Base-by-base conservation (phyloP, 1,140 invertebrate genomes). In the Caenorhabditis tropicalis region DNA sequence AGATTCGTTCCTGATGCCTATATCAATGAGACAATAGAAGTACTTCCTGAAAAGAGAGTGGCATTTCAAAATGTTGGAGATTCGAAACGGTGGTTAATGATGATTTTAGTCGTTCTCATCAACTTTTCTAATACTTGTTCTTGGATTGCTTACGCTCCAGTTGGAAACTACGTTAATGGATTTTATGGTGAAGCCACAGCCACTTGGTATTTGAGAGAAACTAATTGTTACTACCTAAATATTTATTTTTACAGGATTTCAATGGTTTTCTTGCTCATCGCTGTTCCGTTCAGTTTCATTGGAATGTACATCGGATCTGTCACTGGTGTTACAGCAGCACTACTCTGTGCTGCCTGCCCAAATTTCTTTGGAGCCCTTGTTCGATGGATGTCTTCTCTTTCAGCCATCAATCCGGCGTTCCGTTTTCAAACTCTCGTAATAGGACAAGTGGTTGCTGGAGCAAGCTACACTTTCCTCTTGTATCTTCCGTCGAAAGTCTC, bases 401-500 rank as follows among this genome's bases (percentile, higher is more conserved):
- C 29, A 27, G 3, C 33, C 12, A 3, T 16, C 1, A 4, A 65
- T 19, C 7, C 15, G 4, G 29, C 16, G 10, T 5, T 10, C 24
- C 21, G 7, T 33, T 33, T 33, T 12, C 21, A 21, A n/a, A 33
- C 9, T 15, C 9, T 36, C n/a, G n/a, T n/a, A n/a, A n/a, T n/a
- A n/a, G 58, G 58, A 27, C 58, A 65, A 33, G 15, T 9, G 9
- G 10, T 65, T 33, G 29, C 58, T 33, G 58, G 29, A 65, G 2
- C 36, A 12, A 15, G 21, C 3, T 65, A 65, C 36, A 29, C 58
- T 3, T 65, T 65, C 58, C 12, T 65, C 15, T 33, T 65, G 58
- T 65, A 16, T 65, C 58, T 65, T 19, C 58, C 58, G 36, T 65
- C 58, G n/a, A 65, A 33, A 33, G 19, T 65, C 15, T 65, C 58